Evolutionary conservation across 2,888 invertebrate genomes (phyloP), one percentile per base, ranked within the genome.

Genomic region (Eupithecia inturbata): DNA sequence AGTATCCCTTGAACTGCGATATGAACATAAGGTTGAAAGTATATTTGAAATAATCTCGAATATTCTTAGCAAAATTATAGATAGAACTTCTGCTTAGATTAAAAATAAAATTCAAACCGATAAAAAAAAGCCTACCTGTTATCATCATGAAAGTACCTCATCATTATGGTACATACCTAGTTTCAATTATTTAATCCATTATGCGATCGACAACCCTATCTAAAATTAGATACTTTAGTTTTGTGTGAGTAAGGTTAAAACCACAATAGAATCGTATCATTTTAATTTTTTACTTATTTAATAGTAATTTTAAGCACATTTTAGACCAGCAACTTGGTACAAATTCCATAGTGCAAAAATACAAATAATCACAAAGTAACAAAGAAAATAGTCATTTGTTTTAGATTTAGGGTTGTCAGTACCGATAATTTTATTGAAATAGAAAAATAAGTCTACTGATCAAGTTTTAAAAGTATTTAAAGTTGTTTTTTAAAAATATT

Each of bases 161-260:
- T 53, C 9, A 53, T 33, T 63, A 33, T 33, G 7, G 33, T 60
- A 60, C 9, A 4, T 41, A 53, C 10, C 19, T 49, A n/a, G n/a
- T n/a, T 60, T 60, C 22, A 60, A 19, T 26, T 57, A 28, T 16
- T 62, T 31, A 31, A 62, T 62, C 3, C 7, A 19, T n/a, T 28
- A 33, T 36, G 39, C 26, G 19, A 16, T 72, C 69, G 76, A 75
- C 76, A 77, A 76, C 74, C 70, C 73, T 72, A 31, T 49, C 22
- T 7, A 14, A 39, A 12, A 26, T 57, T 4, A 26, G 1, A 26
- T 57, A 57, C n/a, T 57, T 26, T 26, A 26, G 12, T 57, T 57
- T 10, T 22, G 26, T 26, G 1, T 57, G 1, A 26, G 12, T 10
- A 57, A 62, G 19, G 19, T 31, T 31, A 62, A 9, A 31, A 57